phyloP scores from a whole-genome alignment of 2,888 invertebrate genomes.

The Cyrtodaria siliqua region DNA sequence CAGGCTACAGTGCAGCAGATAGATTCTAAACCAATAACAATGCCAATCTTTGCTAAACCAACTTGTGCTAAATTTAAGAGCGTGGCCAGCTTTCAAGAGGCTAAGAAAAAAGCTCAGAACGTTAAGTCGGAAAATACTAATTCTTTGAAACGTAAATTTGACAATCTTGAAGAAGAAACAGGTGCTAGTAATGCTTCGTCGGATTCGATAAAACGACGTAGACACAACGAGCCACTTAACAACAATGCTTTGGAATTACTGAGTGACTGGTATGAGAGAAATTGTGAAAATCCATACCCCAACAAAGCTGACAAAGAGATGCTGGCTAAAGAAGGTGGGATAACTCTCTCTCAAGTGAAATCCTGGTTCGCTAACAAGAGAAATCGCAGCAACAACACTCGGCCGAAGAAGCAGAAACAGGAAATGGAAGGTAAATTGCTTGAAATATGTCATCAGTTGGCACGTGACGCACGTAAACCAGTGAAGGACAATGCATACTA shows the following conservation, averaged over 20 bases:
- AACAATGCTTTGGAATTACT: slow-evolving; percentile 74
- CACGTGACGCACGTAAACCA: slow-evolving; percentile 65
- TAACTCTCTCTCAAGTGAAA: slow-evolving; percentile 80
- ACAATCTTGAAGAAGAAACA: not conserved
- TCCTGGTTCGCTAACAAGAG: slow-evolving; percentile 84
- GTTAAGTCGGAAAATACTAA: not conserved
- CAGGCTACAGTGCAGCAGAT: not conserved
- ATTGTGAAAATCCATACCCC: slow-evolving; percentile 81
- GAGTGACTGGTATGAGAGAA: slow-evolving; percentile 78
- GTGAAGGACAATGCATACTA: slow-evolving; percentile 76
- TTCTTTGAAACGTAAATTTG: slow-evolving; percentile 29
- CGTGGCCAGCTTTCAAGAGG: slow-evolving; percentile 39
- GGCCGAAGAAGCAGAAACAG: slow-evolving; percentile 80
- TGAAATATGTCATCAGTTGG: slow-evolving; percentile 77
- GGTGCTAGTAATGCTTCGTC: too few species aligned
- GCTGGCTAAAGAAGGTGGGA: slow-evolving; percentile 77
- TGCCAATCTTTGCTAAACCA: slow-evolving; percentile 26
- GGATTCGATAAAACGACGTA: slow-evolving; percentile 46
- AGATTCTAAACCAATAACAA: slow-evolving; percentile 34
- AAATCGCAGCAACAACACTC: slow-evolving; percentile 81
- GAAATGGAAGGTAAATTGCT: slow-evolving; percentile 76
- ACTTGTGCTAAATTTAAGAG: slow-evolving; percentile 15
- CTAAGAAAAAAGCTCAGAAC: slow-evolving; percentile 19
- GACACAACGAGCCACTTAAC: slow-evolving; percentile 81
- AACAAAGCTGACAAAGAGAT: slow-evolving; percentile 74